phyloP scores from a whole-genome alignment of 1,140 invertebrate genomes.

The Coenobita brevimanus region DNA sequence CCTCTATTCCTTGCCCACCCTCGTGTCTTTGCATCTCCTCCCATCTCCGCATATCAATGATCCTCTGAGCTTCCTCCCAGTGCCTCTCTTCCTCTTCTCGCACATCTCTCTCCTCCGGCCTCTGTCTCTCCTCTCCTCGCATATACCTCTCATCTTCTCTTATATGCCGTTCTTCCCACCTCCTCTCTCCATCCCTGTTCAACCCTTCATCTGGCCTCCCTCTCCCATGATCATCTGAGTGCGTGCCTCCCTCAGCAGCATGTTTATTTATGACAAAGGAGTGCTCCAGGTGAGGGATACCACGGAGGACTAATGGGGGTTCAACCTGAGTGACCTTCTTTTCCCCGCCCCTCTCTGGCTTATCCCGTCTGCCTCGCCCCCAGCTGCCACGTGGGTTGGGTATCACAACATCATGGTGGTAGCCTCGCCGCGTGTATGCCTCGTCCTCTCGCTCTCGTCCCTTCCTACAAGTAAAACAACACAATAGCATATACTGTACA shows the following conservation, averaged over 20 bases:
- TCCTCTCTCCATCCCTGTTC: background rate
- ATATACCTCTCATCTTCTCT: no score
- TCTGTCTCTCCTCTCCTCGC: background rate
- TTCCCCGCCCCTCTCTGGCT: background rate
- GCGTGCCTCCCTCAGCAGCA: background rate
- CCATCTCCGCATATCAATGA: no score
- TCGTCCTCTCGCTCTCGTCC: no score
- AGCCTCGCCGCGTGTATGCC: no score
- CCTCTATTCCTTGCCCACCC: no score
- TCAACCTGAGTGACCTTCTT: slow-evolving; percentile 15
- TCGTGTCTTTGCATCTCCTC: no score
- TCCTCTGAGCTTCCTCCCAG: no score
- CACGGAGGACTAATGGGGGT: slow-evolving; percentile 31
- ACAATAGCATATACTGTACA: no score
- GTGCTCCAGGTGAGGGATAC: slow-evolving; percentile 43
- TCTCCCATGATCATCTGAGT: background rate
- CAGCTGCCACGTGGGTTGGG: slow-evolving; percentile 30
- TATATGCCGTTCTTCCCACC: background rate
- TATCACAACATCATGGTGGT: no score
- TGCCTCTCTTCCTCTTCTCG: no score
- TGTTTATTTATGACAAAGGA: slow-evolving; percentile 49
- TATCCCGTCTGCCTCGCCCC: slow-evolving; percentile 8
- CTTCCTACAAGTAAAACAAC: no score
- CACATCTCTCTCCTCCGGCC: background rate
- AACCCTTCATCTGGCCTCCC: background rate